Evolutionary conservation across 2,113 vertebrate species (phyloP), one percentile per base, ranked within the genome.

Genomic region (Sphyrna mokarran): DNA sequence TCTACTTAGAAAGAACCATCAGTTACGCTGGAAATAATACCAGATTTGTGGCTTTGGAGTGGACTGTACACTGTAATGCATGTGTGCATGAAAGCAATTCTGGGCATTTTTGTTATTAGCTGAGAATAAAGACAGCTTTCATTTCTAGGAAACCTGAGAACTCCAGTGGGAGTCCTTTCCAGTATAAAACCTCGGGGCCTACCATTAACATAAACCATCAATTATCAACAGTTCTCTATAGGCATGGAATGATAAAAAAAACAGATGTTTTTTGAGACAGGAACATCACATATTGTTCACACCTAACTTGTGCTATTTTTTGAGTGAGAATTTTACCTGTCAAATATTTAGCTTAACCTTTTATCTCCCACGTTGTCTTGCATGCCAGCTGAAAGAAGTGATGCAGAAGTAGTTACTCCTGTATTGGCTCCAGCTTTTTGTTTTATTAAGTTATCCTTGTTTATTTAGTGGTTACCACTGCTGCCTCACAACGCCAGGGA

Each of bases 41-140:
- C 10, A 95, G 94, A 95, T 72, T 72, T 72, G 40, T 95, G 7
- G 63, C 11, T 95, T 70, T 40, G 93, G 68, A 95, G 11, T 48
- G 68, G 22, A 37, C 70, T 72, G 40, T 18, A 40, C 69, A 43
- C 26, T 70, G 93, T 7, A 95, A 72, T 95, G 69, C 23, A 40
- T 72, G 96, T 26, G 87, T 78, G 54, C 87, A 96, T 95, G 94
- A 78, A 95, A 58, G 68, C 3, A 96, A 40, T 29, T 95, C 66
- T 96, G 95, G 70, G 95, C 97, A 95, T 40, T 97, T 96, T 96
- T 86, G 91, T 78, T 80, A 96, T 66, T 96, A 95, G 96, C 95
- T 37, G 40, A 89, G 96, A 97, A 97, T 96, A 97, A 97, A 97
- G 96, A 72, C 96, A 95, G 89, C 37, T 97, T 97, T 97, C 90